Percentiles rank a stretch among this genome's conserved stretches.
Evolutionary conservation across 2,888 invertebrate genomes (phyloP).

Genomic region (Lottia scabra): DNA sequence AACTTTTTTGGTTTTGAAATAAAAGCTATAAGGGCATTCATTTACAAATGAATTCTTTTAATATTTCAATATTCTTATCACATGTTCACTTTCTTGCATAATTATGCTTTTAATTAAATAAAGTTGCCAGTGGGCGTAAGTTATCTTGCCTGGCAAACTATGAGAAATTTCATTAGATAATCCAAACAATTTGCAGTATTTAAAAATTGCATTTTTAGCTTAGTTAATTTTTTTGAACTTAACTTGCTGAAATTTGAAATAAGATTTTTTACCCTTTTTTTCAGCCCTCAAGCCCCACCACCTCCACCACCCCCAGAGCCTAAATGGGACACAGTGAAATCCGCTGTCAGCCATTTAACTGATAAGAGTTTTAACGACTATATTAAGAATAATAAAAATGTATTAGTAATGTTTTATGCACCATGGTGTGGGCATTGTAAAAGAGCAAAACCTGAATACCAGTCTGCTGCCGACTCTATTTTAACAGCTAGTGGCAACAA

Average conservation of each 20-base stretch:
- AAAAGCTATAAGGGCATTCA: no score
- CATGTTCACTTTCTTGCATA: no score
- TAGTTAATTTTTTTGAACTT: no score
- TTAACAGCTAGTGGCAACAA: constrained; percentile 70
- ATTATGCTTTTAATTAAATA: no score
- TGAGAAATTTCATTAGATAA: no score
- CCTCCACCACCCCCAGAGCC: constrained; percentile 78
- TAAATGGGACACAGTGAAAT: constrained; percentile 80
- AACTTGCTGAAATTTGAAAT: no score
- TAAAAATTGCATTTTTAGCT: no score
- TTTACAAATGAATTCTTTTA: no score
- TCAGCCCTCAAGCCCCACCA: constrained; percentile 79
- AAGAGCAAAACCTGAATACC: constrained; percentile 85
- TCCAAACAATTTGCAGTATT: no score
- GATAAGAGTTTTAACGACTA: constrained; percentile 78
- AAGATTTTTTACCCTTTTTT: constrained; percentile 1
- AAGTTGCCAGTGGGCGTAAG: no score
- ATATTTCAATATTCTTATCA: no score
- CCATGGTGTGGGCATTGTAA: constrained; percentile 94
- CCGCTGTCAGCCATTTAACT: constrained; percentile 81
- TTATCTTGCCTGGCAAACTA: no score
- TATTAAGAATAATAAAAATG: constrained; percentile 84
- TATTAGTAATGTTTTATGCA: constrained; percentile 88
- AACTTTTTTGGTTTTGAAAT: not conserved
- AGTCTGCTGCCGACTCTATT: constrained; percentile 83